Percentiles rank a stretch among this genome's conserved stretches.
Evolutionary conservation across 2,888 invertebrate genomes (phyloP).

Genomic region (Hyppa rectilinea): DNA sequence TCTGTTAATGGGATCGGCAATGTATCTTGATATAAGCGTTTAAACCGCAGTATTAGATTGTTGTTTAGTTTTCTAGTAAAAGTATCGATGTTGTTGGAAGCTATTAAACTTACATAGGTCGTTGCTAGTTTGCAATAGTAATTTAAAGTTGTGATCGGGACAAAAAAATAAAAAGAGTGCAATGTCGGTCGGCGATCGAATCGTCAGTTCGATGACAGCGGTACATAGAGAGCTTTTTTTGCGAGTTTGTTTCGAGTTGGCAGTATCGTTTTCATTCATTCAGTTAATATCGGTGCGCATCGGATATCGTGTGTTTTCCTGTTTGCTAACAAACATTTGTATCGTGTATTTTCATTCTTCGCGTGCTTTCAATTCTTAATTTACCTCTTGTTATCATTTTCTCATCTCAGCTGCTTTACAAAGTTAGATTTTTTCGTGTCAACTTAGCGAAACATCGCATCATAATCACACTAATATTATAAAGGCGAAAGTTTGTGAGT

Average conservation of each 20-base stretch:
- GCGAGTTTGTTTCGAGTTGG: constrained; percentile 17
- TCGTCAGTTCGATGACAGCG: constrained; percentile 49
- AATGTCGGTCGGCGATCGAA: constrained; percentile 61
- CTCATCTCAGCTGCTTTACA: not conserved
- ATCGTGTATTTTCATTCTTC: not conserved
- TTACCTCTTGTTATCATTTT: not conserved
- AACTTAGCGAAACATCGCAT: too few species aligned
- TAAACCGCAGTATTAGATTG: not conserved
- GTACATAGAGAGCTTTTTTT: constrained; percentile 23
- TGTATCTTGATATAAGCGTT: not conserved
- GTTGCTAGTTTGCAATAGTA: constrained; percentile 79
- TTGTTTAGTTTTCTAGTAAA: constrained; percentile 29
- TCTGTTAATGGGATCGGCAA: not conserved
- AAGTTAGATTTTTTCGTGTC: too few species aligned
- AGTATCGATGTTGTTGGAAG: constrained; percentile 69
- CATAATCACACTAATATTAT: too few species aligned
- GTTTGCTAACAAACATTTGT: constrained; percentile 15
- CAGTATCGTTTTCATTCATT: constrained; percentile 42
- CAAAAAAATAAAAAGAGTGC: constrained; percentile 76
- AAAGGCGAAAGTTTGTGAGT: too few species aligned
- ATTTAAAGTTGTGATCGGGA: constrained; percentile 83
- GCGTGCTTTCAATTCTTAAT: not conserved
- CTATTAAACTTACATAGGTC: constrained; percentile 80
- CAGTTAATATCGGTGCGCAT: constrained; percentile 14
- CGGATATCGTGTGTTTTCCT: constrained; percentile 2